Evolutionary conservation across 2,113 vertebrate genomes (phyloP).

Genomic region (Hyaena hyaena): DNA sequence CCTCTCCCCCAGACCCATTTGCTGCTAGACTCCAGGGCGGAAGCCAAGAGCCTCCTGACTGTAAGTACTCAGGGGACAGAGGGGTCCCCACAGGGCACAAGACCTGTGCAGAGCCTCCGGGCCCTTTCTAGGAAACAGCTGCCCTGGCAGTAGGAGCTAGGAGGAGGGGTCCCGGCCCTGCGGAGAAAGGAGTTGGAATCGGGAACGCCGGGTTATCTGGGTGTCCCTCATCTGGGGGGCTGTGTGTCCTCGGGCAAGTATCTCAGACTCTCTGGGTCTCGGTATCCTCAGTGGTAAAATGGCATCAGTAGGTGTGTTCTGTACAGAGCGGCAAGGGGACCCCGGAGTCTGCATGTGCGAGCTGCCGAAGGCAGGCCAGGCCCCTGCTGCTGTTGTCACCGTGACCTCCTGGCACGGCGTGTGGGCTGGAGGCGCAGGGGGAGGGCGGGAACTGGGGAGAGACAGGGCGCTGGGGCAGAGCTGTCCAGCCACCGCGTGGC

Average conservation of each 20-base stretch:
- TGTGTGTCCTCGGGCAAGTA: not conserved
- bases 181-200: not conserved
- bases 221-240: not conserved
- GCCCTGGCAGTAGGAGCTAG: rapidly evolving
- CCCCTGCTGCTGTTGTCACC: rapidly evolving
- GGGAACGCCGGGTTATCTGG: rapidly evolving
- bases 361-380: rapidly evolving
- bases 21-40: not conserved
- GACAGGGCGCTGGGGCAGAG: not conserved
- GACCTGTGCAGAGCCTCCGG: not conserved
- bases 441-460: not conserved
- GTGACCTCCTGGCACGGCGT: not conserved
- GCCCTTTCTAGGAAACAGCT: too few species aligned
- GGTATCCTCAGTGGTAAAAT: not conserved
- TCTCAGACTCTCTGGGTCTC: not conserved
- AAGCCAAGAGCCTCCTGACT: not conserved
- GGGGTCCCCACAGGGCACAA: rapidly evolving
- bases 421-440: rapidly evolving
- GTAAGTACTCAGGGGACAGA: not conserved
- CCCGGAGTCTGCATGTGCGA: rapidly evolving
- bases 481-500: not conserved
- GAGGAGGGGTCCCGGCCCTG: rapidly evolving
- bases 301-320: rapidly evolving
- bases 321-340: rapidly evolving
- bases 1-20: not conserved